A percentile compares a stretch with the other conserved stretches of the same genome.
Conservation (phyloP, 2,113 vertebrate genomes). For the Papio anubis region DNA sequence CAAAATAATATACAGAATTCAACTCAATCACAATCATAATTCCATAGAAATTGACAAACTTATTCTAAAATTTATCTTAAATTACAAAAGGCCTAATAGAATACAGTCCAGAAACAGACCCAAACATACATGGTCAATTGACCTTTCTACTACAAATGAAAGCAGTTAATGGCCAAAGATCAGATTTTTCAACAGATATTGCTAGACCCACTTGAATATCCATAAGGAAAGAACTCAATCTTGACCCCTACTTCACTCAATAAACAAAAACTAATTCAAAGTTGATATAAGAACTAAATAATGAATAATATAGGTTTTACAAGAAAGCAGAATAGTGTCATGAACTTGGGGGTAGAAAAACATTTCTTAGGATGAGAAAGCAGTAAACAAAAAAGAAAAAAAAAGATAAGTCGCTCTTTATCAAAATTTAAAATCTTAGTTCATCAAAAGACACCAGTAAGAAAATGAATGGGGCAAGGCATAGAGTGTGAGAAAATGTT, state of each 20-base stretch:
- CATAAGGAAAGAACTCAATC: background rate
- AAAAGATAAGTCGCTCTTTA: background rate
- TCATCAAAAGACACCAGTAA: background rate
- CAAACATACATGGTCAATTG: background rate
- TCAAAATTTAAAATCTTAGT: background rate
- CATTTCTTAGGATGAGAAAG: background rate
- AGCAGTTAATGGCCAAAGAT: background rate
- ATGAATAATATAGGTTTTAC: background rate
- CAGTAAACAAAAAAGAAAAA: background rate
- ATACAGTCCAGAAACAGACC: background rate
- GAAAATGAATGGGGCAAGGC: background rate
- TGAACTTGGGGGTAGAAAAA: background rate
- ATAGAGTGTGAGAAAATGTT: background rate
- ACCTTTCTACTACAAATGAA: background rate
- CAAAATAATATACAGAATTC: background rate
- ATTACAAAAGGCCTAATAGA: background rate
- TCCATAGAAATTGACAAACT: background rate
- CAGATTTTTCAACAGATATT: background rate
- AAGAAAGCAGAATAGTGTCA: background rate
- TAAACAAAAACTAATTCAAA: background rate
- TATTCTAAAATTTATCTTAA: background rate
- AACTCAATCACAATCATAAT: background rate
- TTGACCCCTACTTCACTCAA: background rate
- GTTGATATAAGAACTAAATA: background rate
- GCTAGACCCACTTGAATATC: background rate